Base-by-base conservation (phyloP, 2,888 invertebrate genomes). In the Listrodromus nycthemerus region DNA sequence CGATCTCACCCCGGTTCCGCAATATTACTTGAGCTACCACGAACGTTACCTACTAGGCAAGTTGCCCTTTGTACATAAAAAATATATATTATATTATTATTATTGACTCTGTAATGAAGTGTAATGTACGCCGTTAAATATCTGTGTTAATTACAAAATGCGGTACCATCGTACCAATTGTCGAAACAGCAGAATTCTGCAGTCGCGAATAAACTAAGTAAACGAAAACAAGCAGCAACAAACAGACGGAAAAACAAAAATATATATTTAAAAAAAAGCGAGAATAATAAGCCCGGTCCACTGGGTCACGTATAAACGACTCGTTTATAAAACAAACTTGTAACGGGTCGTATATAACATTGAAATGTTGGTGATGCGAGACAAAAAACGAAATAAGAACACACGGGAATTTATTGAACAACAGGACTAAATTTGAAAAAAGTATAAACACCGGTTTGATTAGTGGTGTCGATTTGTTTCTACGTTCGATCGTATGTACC, bases 61-160 rank as follows among this genome's bases (percentile, higher is more conserved):
- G 88, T 90, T 91, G 90, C 91, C 92, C 91, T 91, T 89, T 93
- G 93, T 93, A 93, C 89, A 92, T 92, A 55, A 55, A 92, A 81
- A 87, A 86, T 85, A 84, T 84, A 84, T 85, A 86, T 85, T 85
- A 63, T 79, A 86, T 81, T 79, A 84, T 81, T 79, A 84, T 90
- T 89, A 92, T 91, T 90, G 89, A 91, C 85, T 91, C 91, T 92
- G 89, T 92, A 92, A 92, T 90, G 90, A 92, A 91, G 86, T 91
- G 91, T 91, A 91, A 90, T 91, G 90, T 92, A 92, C 88, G 91
- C 55, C 90, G 90, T 92, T 92, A 90, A 82, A 90, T 88, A 90
- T 92, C 87, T 88, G 89, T 91, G 92, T 92, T 90, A 91, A 89
- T 88, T 88, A 83, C 73, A 82, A 74, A 76, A 67, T 73, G 80